Percentiles rank a stretch among this genome's conserved stretches.
phyloP scores from a whole-genome alignment of 2,888 invertebrate genomes.

The Brachyptera risi region DNA sequence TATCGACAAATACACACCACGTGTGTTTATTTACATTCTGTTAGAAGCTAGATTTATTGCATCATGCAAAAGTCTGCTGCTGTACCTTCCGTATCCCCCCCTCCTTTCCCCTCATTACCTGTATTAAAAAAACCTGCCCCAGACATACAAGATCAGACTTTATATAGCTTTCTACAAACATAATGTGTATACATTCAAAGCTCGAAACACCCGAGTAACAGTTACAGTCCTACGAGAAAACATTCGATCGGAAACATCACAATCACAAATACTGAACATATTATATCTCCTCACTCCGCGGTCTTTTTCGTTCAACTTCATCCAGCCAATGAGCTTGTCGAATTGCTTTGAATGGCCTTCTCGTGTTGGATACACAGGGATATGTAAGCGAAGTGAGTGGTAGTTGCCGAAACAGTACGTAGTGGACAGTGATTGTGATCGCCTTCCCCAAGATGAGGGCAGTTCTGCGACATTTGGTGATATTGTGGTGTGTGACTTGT shows the following conservation, averaged over 20 bases:
- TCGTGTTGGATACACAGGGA: background rate
- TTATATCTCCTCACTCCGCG: background rate
- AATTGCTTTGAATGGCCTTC: background rate
- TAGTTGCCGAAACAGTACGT: background rate
- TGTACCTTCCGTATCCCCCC: slow-evolving; percentile 1
- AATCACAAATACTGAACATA: too few species aligned
- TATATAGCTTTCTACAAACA: slow-evolving; percentile 11
- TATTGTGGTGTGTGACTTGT: background rate
- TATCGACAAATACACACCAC: too few species aligned
- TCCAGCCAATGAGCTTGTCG: background rate
- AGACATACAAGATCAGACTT: slow-evolving; percentile 13
- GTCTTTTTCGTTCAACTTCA: background rate
- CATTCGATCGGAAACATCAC: too few species aligned
- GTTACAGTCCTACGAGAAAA: too few species aligned
- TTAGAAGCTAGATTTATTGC: background rate
- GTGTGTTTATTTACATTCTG: slow-evolving; percentile 9
- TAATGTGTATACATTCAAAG: too few species aligned
- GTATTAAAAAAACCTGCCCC: background rate
- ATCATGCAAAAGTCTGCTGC: too few species aligned
- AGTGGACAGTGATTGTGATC: background rate
- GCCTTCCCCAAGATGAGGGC: background rate
- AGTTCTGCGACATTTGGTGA: background rate
- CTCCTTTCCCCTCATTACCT: background rate
- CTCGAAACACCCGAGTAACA: too few species aligned
- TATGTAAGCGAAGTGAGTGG: background rate